These are phyloP conservation scores for Nibea albiflora DNA, from an alignment of 2,113 vertebrate species.

Conservation along the genomic window DNA sequence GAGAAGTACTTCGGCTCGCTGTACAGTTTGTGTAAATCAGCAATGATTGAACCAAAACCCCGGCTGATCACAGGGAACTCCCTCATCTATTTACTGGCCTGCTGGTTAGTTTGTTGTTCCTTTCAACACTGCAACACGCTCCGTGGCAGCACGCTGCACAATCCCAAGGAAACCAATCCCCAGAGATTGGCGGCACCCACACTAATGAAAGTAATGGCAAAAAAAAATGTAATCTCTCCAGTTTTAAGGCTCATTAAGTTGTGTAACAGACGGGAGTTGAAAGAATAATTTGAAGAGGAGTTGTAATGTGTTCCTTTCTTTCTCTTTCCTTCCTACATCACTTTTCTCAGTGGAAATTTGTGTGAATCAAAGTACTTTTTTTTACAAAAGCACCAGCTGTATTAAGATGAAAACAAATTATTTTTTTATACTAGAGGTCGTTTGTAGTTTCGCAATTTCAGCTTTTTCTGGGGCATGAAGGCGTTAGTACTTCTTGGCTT, in stretches of 20 bases:
- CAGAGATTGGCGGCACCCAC: slow-evolving; percentile 41
- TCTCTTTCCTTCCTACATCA: slow-evolving; percentile 3
- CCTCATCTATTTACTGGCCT: slow-evolving; percentile 58
- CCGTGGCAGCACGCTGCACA: background rate
- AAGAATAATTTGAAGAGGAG: slow-evolving; percentile 59
- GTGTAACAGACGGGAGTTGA: slow-evolving; percentile 63
- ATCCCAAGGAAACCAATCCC: slow-evolving; percentile 54
- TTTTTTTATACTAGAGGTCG: slow-evolving; percentile 8
- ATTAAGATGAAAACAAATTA: slow-evolving; percentile 25
- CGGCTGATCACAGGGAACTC: slow-evolving; percentile 43
- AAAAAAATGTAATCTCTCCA: slow-evolving; percentile 67
- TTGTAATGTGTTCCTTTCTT: slow-evolving; percentile 37
- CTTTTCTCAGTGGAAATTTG: slow-evolving; percentile 31
- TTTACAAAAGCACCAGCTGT: slow-evolving; percentile 12
- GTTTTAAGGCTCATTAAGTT: slow-evolving; percentile 80
- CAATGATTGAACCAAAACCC: slow-evolving; percentile 42
- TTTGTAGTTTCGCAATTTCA: slow-evolving; percentile 26
- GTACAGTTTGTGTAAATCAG: slow-evolving; percentile 57
- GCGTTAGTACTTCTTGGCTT: slow-evolving; percentile 41
- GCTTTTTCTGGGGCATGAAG: slow-evolving; percentile 31
- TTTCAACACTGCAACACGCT: slow-evolving; percentile 16
- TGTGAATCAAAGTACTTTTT: slow-evolving; percentile 36
- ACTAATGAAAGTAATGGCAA: slow-evolving; percentile 63
- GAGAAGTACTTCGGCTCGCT: slow-evolving; percentile 6
- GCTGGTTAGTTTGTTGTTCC: slow-evolving; percentile 51